These are phyloP conservation scores for Sinohyriopsis cumingii DNA, from an alignment of 2,888 invertebrate genomes.

Conservation along the genomic window DNA sequence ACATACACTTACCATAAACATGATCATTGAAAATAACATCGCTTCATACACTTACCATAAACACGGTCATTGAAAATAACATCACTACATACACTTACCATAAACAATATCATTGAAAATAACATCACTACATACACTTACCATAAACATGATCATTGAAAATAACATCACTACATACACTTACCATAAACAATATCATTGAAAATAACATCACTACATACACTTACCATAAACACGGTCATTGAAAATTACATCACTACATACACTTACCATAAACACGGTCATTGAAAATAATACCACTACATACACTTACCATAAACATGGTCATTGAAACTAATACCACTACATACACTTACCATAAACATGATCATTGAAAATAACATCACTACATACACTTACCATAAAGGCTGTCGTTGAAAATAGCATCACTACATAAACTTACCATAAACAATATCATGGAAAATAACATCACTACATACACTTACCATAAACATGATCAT, in stretches of 20 bases:
- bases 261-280: neutral
- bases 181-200: neutral
- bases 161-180: too few relatives aligned
- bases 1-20: neutral
- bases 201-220: neutral
- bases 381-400: conserved; percentile 25
- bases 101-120: neutral
- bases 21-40: neutral
- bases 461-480: neutral
- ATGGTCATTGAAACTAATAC: conserved; percentile 36
- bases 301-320: conserved; percentile 38
- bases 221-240: conserved; percentile 42
- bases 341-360: too few relatives aligned
- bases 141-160: conserved; percentile 47
- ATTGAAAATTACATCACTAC: conserved; percentile 20
- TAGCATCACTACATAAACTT: too few relatives aligned
- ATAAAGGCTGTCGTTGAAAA: too few relatives aligned
- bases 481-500: conserved; percentile 45
- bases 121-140: conserved; percentile 14
- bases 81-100: too few relatives aligned
- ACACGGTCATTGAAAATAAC: conserved; percentile 43
- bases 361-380: neutral
- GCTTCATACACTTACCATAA: conserved; percentile 34
- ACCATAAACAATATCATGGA: neutral
- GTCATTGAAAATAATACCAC: neutral